phyloP scores from a whole-genome alignment of 2,113 vertebrate genomes.

The Recurvirostra avosetta region DNA sequence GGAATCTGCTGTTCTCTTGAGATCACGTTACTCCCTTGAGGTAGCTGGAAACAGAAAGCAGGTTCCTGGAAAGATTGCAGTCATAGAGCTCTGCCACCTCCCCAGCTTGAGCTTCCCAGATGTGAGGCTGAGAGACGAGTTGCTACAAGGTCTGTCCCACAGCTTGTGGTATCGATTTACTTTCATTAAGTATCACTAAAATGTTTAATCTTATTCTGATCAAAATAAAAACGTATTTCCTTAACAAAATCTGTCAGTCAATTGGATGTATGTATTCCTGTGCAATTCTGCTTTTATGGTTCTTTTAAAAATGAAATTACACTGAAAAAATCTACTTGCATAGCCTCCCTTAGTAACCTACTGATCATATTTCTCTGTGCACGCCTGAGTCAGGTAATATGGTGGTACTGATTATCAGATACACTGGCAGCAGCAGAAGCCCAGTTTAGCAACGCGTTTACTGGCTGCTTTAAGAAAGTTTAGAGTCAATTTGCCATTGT shows the following conservation, averaged over 20 bases:
- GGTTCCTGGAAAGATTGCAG: not conserved
- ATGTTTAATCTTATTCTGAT: not conserved
- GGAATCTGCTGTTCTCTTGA: not conserved
- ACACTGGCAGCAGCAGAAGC: not conserved
- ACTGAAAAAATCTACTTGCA: not conserved
- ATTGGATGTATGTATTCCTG: not conserved
- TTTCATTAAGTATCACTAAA: not conserved
- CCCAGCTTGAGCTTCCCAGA: not conserved
- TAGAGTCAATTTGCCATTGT: not conserved
- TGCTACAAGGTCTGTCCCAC: not conserved
- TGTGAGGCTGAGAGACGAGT: not conserved
- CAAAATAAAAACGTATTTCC: not conserved
- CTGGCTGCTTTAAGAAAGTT: not conserved
- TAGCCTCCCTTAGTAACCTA: not conserved
- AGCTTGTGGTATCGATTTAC: not conserved
- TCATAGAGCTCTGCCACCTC: not conserved
- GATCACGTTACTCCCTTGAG: not conserved
- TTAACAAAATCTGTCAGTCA: not conserved
- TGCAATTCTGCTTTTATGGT: not conserved
- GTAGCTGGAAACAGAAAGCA: not conserved
- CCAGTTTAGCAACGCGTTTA: not conserved
- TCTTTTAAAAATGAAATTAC: not conserved
- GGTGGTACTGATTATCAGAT: not conserved
- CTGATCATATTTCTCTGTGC: not conserved
- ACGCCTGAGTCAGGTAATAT: fast-evolving